phyloP scores from a whole-genome alignment of 2,888 invertebrate species.

The Malacosoma neustria region DNA sequence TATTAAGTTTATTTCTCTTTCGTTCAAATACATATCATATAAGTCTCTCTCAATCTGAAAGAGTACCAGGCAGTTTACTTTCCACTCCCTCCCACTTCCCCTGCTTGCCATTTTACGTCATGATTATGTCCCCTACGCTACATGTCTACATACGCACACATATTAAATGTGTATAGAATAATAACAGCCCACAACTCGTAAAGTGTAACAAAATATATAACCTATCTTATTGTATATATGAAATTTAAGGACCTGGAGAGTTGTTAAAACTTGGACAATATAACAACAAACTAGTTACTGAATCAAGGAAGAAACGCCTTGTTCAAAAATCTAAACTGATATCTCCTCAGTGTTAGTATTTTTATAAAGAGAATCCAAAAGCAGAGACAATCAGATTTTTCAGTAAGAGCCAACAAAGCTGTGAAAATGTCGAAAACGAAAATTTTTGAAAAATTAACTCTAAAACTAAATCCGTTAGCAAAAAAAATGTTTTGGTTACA shows the following conservation, averaged over 20 bases:
- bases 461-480: constrained; percentile 3
- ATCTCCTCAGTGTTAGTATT: neutral
- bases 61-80: no score
- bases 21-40: no score
- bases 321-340: neutral
- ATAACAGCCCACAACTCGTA: no score
- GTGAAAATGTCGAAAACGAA: constrained; percentile 1
- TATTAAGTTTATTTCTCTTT: no score
- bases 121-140: no score
- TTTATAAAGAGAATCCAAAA: neutral
- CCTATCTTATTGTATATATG: neutral
- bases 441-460: constrained; percentile 1
- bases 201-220: neutral
- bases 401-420: constrained; percentile 2
- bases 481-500: constrained; percentile 4
- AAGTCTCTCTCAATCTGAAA: no score
- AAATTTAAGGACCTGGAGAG: neutral
- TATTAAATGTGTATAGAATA: no score
- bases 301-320: neutral
- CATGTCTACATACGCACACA: no score
- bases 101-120: no score
- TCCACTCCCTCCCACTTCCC: no score
- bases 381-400: neutral
- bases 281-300: neutral
- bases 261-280: neutral